A percentile compares a stretch with the other conserved stretches of the same genome.
Conservation (phyloP, 1,140 invertebrate species). For the Eumaeus atala region DNA sequence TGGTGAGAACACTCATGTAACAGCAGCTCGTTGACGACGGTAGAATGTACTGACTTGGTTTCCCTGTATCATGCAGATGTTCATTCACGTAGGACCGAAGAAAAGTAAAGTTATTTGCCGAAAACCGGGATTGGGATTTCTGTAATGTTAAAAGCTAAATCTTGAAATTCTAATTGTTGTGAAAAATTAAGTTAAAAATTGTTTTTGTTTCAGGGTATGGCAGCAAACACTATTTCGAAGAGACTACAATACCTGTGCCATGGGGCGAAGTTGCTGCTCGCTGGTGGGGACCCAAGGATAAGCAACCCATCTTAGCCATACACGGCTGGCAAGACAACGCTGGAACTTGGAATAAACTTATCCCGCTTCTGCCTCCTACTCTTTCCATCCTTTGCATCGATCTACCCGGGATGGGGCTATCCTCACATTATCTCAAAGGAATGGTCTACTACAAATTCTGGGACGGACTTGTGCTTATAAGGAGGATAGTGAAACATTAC, state of each 20-base stretch:
- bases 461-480: conserved; percentile 9
- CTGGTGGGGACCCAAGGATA: conserved; percentile 82
- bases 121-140: no score
- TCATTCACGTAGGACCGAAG: no score
- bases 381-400: conserved; percentile 81
- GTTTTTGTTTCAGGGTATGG: no score
- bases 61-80: no score
- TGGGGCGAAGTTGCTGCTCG: conserved; percentile 85
- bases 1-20: no score
- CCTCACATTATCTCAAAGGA: conserved; percentile 79
- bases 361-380: conserved; percentile 78
- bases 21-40: no score
- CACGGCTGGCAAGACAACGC: conserved; percentile 93
- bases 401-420: conserved; percentile 86
- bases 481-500: conserved; percentile 11
- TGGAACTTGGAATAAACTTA: conserved; percentile 85
- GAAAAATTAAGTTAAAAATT: no score
- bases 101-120: no score
- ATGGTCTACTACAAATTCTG: conserved; percentile 5
- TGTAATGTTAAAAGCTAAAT: no score
- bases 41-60: no score
- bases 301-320: conserved; percentile 83
- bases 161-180: no score
- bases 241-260: conserved; percentile 82
- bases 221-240: conserved; percentile 46